A percentile compares a stretch with the other conserved stretches of the same genome.
Evolutionary conservation across 2,888 invertebrate genomes (phyloP).

Genomic region (Cryptocephalus moraei): DNA sequence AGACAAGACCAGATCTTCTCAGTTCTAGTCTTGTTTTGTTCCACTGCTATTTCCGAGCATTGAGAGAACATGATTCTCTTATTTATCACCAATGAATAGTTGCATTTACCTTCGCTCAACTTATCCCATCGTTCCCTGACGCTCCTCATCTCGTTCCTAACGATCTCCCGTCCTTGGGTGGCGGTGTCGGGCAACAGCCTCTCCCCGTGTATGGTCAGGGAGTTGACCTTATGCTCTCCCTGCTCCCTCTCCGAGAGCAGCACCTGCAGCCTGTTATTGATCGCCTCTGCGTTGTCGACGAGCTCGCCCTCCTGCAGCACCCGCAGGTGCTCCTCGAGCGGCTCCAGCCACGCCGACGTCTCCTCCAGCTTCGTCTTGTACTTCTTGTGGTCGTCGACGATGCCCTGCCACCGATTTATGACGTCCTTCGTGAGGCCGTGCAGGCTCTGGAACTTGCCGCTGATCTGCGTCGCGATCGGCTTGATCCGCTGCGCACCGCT

Average conservation of each 20-base stretch:
- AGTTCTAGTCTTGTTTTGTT: too few species aligned
- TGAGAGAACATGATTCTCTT: too few species aligned
- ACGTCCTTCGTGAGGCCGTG: constrained; percentile 77
- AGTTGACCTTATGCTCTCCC: constrained; percentile 67
- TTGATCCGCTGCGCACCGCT: constrained; percentile 80
- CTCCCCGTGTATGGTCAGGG: constrained; percentile 70
- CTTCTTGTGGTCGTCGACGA: constrained; percentile 73
- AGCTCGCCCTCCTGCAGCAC: constrained; percentile 52
- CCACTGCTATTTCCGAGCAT: too few species aligned
- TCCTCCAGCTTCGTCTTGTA: constrained; percentile 67
- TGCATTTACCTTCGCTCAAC: constrained; percentile 56
- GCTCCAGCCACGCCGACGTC: constrained; percentile 66
- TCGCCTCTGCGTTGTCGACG: constrained; percentile 51
- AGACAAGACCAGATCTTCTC: too few species aligned
- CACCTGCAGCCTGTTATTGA: constrained; percentile 58
- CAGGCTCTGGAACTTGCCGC: constrained; percentile 59
- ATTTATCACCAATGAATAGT: too few species aligned
- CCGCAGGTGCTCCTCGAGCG: constrained; percentile 62
- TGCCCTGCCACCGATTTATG: constrained; percentile 70
- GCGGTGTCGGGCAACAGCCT: constrained; percentile 88
- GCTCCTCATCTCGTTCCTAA: constrained; percentile 73
- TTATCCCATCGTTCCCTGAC: constrained; percentile 82
- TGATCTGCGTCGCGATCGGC: constrained; percentile 81
- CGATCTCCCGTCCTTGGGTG: constrained; percentile 78
- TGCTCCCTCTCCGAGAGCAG: constrained; percentile 73